Percentiles rank a stretch among this genome's conserved stretches.
phyloP scores from a whole-genome alignment of 2,888 invertebrate genomes.

The Ornithoptera alexandrae region DNA sequence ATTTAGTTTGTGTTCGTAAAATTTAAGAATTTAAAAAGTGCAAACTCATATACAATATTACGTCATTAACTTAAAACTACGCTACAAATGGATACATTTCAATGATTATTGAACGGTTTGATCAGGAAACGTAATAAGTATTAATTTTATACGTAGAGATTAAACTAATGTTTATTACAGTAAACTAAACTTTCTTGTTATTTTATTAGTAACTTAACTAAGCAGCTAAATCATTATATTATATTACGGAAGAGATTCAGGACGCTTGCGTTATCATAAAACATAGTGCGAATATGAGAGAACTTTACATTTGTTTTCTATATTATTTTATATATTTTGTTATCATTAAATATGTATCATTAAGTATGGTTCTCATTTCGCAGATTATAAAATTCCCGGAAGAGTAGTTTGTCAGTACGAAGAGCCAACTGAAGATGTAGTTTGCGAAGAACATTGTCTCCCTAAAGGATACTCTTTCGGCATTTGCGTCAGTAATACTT shows the following conservation, averaged over 20 bases:
- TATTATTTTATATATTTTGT: background rate
- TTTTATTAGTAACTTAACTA: no score
- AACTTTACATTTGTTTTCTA: background rate
- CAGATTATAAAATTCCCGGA: slow-evolving; percentile 41
- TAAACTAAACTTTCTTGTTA: no score
- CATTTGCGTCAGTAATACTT: slow-evolving; percentile 58
- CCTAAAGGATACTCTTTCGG: slow-evolving; percentile 70
- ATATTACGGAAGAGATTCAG: background rate
- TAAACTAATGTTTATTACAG: no score
- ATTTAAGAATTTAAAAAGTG: background rate
- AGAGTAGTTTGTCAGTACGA: slow-evolving; percentile 51
- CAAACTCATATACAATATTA: background rate
- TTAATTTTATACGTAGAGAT: no score
- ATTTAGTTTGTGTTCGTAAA: background rate
- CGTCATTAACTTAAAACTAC: background rate
- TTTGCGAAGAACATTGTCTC: slow-evolving; percentile 62
- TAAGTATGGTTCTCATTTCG: background rate
- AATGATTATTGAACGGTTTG: no score
- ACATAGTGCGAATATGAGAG: background rate
- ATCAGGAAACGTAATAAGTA: no score
- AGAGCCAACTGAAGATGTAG: slow-evolving; percentile 55
- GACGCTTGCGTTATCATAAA: background rate
- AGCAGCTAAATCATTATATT: no score
- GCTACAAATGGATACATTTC: background rate
- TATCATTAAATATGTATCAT: background rate